A percentile compares a stretch with the other conserved stretches of the same genome.
These are phyloP conservation scores for Sialis lutaria DNA, from an alignment of 2,888 invertebrate species.

Conservation along the genomic window DNA sequence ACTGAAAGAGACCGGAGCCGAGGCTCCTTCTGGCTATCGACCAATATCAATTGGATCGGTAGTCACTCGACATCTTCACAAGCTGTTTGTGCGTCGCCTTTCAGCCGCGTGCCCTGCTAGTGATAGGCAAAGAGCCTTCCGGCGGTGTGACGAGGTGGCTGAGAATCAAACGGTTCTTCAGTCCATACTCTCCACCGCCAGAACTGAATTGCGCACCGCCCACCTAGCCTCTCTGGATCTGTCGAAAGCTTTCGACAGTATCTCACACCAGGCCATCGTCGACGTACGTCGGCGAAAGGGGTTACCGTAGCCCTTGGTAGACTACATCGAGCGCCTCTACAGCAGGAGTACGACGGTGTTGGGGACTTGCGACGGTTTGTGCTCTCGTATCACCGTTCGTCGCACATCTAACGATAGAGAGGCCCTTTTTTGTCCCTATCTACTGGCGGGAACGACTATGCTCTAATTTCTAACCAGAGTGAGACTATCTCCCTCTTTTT, in stretches of 20 bases:
- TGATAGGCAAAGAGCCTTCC: constrained; percentile 10
- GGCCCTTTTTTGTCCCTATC: too few species aligned
- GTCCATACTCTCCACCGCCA: constrained; percentile 10
- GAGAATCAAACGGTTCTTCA: constrained; percentile 14
- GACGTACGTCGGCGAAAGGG: constrained; percentile 14
- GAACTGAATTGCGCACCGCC: too few species aligned
- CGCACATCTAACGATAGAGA: too few species aligned
- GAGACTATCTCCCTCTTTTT: too few species aligned
- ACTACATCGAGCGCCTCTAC: constrained; percentile 15
- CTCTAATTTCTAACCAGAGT: too few species aligned
- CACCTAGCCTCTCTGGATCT: too few species aligned
- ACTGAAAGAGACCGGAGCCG: constrained; percentile 11
- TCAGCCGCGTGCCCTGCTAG: neutral
- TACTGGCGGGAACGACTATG: too few species aligned
- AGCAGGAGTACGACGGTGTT: constrained; percentile 11
- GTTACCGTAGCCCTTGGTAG: constrained; percentile 14
- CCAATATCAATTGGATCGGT: constrained; percentile 7
- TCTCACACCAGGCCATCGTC: constrained; percentile 6
- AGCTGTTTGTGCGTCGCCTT: constrained; percentile 11
- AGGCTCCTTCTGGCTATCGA: constrained; percentile 13
- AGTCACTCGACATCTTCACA: constrained; percentile 14
- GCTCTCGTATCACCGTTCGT: too few species aligned
- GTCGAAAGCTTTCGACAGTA: neutral
- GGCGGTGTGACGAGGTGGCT: constrained; percentile 16
- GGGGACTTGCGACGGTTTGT: too few species aligned